Evolutionary conservation across 2,888 invertebrate species (phyloP), one percentile per base, ranked within the genome.

Genomic region (Drosophila paramelanica): DNA sequence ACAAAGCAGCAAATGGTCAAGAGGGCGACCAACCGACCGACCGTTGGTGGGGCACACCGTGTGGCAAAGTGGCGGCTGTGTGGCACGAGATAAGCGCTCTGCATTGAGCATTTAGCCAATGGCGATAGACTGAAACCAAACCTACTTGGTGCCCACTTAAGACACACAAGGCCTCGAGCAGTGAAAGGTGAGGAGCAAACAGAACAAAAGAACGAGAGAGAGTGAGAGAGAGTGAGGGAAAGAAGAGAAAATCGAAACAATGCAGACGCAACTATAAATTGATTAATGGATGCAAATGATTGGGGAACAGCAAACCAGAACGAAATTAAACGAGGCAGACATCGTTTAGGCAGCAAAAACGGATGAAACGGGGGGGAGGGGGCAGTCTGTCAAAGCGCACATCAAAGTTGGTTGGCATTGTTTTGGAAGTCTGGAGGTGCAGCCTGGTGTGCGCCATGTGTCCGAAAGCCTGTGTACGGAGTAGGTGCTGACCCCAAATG

Each of bases 251-350:
- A 17, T n/a, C 47, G n/a, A 71, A 65, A 59, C 51, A 59, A 60
- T 69, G 57, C 61, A 69, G 56, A 56, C n/a, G 41, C 49, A 59
- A 81, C 83, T 82, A 78, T 84, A 89, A 91, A 90, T 91, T 91
- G 91, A 91, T 92, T 91, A 91, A 92, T 92, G 91, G 89, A 91
- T 91, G 90, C 88, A 88, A 91, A 89, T 92, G 90, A 92, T 91
- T 91, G 90, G 90, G 82, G 81, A 87, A 85, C 77, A 77, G 74
- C 82, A 79, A 77, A 65, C 11, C 66, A 71, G 67, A 79, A 73
- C 39, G 69, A 64, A 77, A 71, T 66, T 65, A 73, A 82, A 71
- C 43, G 68, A 67, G 42, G n/a, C 52, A 43, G 49, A 60, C 42
- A 45, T 43, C 39, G 41, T 25, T 31, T 8, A 27, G 41, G 31